phyloP scores from a whole-genome alignment of 2,888 invertebrate genomes.

The Thumatha senex region DNA sequence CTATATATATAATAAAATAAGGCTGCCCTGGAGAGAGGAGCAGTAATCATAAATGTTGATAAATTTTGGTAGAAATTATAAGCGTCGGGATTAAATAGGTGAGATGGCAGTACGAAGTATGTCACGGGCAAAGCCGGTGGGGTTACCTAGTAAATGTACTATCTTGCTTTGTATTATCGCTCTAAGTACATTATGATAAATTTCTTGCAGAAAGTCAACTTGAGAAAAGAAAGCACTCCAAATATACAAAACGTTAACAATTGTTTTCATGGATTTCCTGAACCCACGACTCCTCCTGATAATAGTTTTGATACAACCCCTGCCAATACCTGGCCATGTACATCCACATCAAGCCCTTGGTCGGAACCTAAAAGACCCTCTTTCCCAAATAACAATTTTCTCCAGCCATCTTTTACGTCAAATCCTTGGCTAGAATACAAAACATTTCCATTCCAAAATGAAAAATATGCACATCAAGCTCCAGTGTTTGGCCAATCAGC shows the following conservation, averaged over 20 bases:
- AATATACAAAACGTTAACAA: slow-evolving; percentile 27
- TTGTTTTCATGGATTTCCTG: slow-evolving; percentile 42
- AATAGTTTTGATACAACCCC: slow-evolving; percentile 4
- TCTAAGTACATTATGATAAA: no score
- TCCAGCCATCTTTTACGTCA: neutral
- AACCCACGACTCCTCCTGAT: slow-evolving; percentile 44
- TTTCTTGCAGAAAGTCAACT: slow-evolving; percentile 34
- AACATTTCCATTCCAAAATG: neutral
- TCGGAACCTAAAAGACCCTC: neutral
- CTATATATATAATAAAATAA: no score
- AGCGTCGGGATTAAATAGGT: no score
- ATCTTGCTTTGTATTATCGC: no score
- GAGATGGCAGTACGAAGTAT: no score
- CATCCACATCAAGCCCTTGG: neutral
- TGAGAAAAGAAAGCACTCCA: slow-evolving; percentile 15
- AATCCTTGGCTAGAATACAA: neutral
- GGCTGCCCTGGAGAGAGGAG: no score
- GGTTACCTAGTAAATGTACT: no score
- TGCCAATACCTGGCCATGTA: neutral
- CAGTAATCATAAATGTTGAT: no score
- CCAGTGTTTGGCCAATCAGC: slow-evolving; percentile 42
- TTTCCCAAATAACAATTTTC: neutral
- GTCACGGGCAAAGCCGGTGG: no score
- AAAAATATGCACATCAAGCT: neutral
- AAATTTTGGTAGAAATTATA: no score